These are phyloP conservation scores for Elephas maximus DNA, from an alignment of 2,113 vertebrate genomes.

Conservation along the genomic window DNA sequence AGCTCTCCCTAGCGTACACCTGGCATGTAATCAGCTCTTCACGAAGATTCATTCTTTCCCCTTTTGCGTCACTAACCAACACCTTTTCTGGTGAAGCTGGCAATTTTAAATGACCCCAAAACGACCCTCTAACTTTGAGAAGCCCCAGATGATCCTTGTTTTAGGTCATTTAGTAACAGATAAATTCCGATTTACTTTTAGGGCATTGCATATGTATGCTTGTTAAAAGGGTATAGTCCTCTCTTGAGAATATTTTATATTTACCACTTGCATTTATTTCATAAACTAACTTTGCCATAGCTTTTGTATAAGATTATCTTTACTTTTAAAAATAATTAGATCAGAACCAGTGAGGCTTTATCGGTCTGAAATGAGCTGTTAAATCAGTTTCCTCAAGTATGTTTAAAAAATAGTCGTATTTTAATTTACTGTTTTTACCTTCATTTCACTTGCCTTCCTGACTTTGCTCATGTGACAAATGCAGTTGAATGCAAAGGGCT, in stretches of 20 bases:
- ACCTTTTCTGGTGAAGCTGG: background rate
- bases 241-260: constrained; percentile 10
- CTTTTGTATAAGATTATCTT: background rate
- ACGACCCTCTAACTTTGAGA: background rate
- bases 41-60: background rate
- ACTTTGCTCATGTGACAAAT: constrained; percentile 45
- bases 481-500: constrained; percentile 94
- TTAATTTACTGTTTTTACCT: background rate
- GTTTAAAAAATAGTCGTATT: background rate
- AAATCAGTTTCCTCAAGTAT: background rate
- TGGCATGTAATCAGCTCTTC: background rate
- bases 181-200: background rate
- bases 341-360: constrained; percentile 34
- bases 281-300: constrained; percentile 34
- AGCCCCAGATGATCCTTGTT: background rate
- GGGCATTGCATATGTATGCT: background rate
- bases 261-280: constrained; percentile 8
- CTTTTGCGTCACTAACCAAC: background rate
- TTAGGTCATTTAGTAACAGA: constrained; percentile 12
- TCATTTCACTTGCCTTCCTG: background rate
- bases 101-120: constrained; percentile 28
- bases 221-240: background rate
- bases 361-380: constrained; percentile 52
- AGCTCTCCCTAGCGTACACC: background rate
- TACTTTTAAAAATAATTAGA: constrained; percentile 42